Conservation (phyloP, 1,140 invertebrate genomes). For the Trissolcus basalis region DNA sequence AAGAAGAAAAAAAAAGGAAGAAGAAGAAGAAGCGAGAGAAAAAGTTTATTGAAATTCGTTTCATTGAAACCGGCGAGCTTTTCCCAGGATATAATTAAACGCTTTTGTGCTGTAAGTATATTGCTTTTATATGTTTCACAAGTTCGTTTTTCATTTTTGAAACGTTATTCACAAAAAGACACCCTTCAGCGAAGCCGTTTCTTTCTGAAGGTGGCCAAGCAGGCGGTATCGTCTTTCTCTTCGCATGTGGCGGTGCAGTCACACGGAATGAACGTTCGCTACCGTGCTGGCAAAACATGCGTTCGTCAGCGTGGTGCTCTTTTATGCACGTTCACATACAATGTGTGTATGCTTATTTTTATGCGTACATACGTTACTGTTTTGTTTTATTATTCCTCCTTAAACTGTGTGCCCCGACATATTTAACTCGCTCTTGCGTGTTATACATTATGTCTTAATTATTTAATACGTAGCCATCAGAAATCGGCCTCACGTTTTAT, state of each 20-base stretch:
- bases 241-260: conserved; percentile 53
- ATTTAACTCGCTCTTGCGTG: conserved; percentile 27
- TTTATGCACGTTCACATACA: conserved; percentile 50
- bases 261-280: conserved; percentile 50
- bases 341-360: conserved; percentile 38
- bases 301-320: conserved; percentile 47
- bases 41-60: no score
- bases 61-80: no score
- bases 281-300: conserved; percentile 54
- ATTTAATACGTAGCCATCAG: conserved; percentile 30
- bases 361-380: conserved; percentile 2
- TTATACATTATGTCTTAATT: conserved; percentile 46
- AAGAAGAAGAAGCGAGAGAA: no score
- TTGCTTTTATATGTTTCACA: no score
- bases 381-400: conserved; percentile 7
- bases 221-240: conserved; percentile 53
- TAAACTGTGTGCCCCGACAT: conserved; percentile 14
- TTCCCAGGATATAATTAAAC: no score
- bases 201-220: conserved; percentile 50
- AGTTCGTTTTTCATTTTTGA: conserved; percentile 19
- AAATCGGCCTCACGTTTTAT: no score
- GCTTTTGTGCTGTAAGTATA: no score
- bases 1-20: no score
- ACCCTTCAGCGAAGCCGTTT: conserved; percentile 45
- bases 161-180: conserved; percentile 50